phyloP scores from a whole-genome alignment of 2,113 vertebrate species.

The Engraulis encrasicolus region DNA sequence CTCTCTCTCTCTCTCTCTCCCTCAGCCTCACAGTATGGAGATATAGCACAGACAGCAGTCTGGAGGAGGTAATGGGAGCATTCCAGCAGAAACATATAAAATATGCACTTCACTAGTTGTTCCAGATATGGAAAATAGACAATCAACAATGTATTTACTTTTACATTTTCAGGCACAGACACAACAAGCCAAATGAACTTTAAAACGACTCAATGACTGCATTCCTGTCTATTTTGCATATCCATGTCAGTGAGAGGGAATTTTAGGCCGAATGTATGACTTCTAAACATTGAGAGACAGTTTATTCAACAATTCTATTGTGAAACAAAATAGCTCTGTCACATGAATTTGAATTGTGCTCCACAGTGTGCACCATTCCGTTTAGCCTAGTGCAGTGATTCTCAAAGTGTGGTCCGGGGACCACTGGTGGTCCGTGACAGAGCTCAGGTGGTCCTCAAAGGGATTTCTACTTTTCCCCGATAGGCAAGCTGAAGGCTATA shows the following conservation, averaged over 20 bases:
- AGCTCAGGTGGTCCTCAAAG: too few relatives aligned
- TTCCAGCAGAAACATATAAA: background rate
- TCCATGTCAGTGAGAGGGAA: background rate
- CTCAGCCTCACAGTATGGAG: background rate
- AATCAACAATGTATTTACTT: background rate
- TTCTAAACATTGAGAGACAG: background rate
- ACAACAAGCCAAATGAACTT: background rate
- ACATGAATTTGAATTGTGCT: too few relatives aligned
- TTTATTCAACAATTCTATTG: too few relatives aligned
- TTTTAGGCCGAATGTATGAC: background rate
- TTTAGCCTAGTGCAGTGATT: too few relatives aligned
- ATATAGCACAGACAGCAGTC: background rate
- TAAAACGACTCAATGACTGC: background rate
- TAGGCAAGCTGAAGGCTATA: too few relatives aligned
- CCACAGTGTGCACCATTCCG: too few relatives aligned
- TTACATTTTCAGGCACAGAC: background rate
- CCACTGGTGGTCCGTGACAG: too few relatives aligned
- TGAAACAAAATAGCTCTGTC: too few relatives aligned
- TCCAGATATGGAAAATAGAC: background rate
- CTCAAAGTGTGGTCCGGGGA: too few relatives aligned
- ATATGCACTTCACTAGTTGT: background rate
- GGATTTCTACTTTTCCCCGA: too few relatives aligned
- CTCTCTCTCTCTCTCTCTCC: too few relatives aligned
- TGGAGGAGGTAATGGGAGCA: background rate
- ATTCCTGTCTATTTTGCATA: background rate